Percentiles rank a stretch among this genome's conserved stretches.
These are phyloP conservation scores for Pogonocichla stellata DNA, from an alignment of 2,113 vertebrate species.

Conservation along the genomic window DNA sequence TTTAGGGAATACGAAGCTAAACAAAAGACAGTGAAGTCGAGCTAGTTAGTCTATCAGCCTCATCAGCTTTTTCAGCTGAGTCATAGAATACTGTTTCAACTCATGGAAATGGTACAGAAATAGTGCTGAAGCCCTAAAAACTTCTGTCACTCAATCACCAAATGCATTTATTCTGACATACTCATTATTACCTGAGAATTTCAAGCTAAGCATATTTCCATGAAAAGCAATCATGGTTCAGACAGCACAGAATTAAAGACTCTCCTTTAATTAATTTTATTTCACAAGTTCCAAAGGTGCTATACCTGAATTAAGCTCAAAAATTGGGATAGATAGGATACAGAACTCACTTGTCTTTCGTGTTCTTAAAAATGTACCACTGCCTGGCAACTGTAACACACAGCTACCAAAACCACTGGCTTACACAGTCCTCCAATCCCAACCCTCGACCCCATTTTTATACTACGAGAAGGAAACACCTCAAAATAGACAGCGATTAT, in stretches of 20 bases:
- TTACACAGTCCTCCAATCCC: not conserved
- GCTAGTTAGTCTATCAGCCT: no score
- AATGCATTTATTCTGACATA: not conserved
- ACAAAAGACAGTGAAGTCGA: not conserved
- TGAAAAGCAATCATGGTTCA: not conserved
- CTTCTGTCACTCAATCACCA: not conserved
- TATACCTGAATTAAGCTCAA: not conserved
- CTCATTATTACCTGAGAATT: not conserved
- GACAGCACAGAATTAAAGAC: not conserved
- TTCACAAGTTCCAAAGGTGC: not conserved
- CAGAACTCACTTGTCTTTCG: not conserved
- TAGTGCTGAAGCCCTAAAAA: not conserved
- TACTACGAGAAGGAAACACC: not conserved
- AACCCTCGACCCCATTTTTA: not conserved
- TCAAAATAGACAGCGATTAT: not conserved
- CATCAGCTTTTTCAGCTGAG: not conserved
- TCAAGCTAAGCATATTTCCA: not conserved
- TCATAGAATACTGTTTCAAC: not conserved
- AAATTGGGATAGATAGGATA: not conserved
- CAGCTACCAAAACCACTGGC: not conserved
- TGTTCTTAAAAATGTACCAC: not conserved
- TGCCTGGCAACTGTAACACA: not conserved
- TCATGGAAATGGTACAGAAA: not conserved
- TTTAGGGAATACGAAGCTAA: not conserved
- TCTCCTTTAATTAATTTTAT: not conserved